These are phyloP conservation scores for Drosophila atripex DNA, from an alignment of 2,888 invertebrate genomes.

Conservation along the genomic window DNA sequence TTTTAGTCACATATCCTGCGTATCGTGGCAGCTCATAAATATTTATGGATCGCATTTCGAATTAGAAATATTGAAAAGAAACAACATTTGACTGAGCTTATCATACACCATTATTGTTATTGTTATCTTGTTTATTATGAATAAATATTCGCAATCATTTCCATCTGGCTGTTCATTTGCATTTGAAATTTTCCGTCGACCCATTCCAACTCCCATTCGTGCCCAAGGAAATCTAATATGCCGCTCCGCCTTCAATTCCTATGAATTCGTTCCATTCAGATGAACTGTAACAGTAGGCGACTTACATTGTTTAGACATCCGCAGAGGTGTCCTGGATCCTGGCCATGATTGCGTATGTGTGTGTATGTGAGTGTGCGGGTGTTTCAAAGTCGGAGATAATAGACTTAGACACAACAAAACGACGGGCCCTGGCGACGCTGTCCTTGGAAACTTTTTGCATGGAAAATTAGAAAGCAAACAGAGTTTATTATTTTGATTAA, in stretches of 20 bases:
- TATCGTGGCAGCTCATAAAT: constrained; percentile 52
- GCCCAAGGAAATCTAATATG: constrained; percentile 29
- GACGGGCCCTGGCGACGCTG: constrained; percentile 14
- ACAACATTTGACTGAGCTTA: constrained; percentile 50
- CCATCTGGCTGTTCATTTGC: constrained; percentile 52
- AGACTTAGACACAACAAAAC: constrained; percentile 42
- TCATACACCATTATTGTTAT: constrained; percentile 62
- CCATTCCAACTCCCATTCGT: neutral
- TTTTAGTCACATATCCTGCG: constrained; percentile 19
- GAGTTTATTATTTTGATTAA: constrained; percentile 51
- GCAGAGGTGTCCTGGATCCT: constrained; percentile 23
- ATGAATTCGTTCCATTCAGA: constrained; percentile 46
- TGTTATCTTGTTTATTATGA: constrained; percentile 62
- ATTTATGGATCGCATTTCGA: constrained; percentile 51
- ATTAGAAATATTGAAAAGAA: constrained; percentile 9
- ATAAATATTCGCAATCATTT: constrained; percentile 47
- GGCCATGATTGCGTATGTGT: neutral
- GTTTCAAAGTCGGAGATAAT: constrained; percentile 41
- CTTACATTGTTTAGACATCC: constrained; percentile 38
- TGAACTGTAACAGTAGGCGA: constrained; percentile 57
- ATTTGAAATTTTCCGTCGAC: constrained; percentile 55
- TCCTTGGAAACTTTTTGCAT: constrained; percentile 53
- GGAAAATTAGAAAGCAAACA: constrained; percentile 59
- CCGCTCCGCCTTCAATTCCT: constrained; percentile 31
- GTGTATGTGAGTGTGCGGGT: neutral